Base-by-base conservation (phyloP, 2,888 invertebrate genomes). In the Cyclophora albipunctata region DNA sequence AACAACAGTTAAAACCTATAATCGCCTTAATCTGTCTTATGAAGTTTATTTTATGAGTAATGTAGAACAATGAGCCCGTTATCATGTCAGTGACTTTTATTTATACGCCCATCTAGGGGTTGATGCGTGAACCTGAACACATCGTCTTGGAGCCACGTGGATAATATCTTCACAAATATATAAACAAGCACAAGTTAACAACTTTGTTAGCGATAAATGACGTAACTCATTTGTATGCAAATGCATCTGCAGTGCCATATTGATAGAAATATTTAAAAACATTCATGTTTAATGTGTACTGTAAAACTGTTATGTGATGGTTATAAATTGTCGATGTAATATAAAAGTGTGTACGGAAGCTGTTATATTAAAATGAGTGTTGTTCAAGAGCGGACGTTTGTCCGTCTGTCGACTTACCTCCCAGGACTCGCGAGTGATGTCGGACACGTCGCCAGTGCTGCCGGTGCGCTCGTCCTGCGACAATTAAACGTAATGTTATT, bases 341-440 rank as follows among this genome's bases (percentile, higher is more conserved):
- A 20, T 20, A 69, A 69, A 72, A 62, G 64, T 70, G 79, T 80
- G 74, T 81, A 62, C 66, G 57, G 62, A 70, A 80, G 71, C 72
- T 70, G 69, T 77, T 72, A 76, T 64, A 68, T 57, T 64, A 61
- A 67, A 71, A 72, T 68, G 53, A 46, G 72, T 71, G 72, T 74
- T 61, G 52, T 20, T 20, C 20, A 20, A 20, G 20, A 20, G 20
- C 20, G 20, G 20, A 20, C 20, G 20, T 20, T 20, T 20, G 40
- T 40, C 40, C n/a, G 40, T 40, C 40, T 40, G 6, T 5, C 45
- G 42, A 91, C 95, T 92, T 86, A 97, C 97, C 96, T 97, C 96
- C 97, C 97, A 97, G 57, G 96, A 96, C 81, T 96, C 96, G 73
- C 95, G 92, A 49, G 95, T 96, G 59, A 96, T 89, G 71, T 95